Evolutionary conservation across 2,888 invertebrate genomes (phyloP).

Genomic region (Agriopis leucophaearia): DNA sequence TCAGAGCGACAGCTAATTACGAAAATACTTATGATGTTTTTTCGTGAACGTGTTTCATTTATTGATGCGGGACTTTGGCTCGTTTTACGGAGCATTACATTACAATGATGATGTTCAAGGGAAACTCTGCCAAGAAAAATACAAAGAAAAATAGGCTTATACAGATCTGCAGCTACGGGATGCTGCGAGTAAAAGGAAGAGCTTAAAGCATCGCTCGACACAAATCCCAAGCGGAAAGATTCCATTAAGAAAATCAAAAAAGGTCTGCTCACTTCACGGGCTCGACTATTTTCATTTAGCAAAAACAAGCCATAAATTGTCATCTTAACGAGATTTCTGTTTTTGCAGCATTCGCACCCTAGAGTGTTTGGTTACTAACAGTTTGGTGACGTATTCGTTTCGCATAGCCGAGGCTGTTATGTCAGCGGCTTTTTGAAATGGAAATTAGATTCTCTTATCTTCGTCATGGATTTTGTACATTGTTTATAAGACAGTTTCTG

Average conservation of each 20-base stretch:
- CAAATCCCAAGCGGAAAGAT: slow-evolving; percentile 85
- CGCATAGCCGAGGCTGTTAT: slow-evolving; percentile 59
- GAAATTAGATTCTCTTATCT: slow-evolving; percentile 24
- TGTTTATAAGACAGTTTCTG: neutral
- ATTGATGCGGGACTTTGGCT: slow-evolving; percentile 20
- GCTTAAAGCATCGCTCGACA: slow-evolving; percentile 79
- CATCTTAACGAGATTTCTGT: slow-evolving; percentile 86
- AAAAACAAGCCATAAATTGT: slow-evolving; percentile 87
- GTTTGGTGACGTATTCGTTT: slow-evolving; percentile 62
- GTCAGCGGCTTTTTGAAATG: slow-evolving; percentile 62
- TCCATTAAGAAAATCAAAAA: slow-evolving; percentile 87
- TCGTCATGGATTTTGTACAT: slow-evolving; percentile 6
- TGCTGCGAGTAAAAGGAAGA: slow-evolving; percentile 69
- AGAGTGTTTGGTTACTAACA: slow-evolving; percentile 69
- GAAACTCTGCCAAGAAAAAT: slow-evolving; percentile 50
- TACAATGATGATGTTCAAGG: slow-evolving; percentile 47
- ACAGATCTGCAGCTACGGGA: slow-evolving; percentile 62
- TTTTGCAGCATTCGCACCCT: slow-evolving; percentile 83
- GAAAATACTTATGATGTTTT: slow-evolving; percentile 43
- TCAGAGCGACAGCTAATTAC: slow-evolving; percentile 58
- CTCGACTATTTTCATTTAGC: slow-evolving; percentile 86
- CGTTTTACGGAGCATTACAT: slow-evolving; percentile 4
- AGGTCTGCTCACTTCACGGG: slow-evolving; percentile 81
- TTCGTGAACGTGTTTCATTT: slow-evolving; percentile 17
- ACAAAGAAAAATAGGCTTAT: slow-evolving; percentile 58